phyloP scores from a whole-genome alignment of 1,140 invertebrate species.

The Thalassaphorura encarpata region DNA sequence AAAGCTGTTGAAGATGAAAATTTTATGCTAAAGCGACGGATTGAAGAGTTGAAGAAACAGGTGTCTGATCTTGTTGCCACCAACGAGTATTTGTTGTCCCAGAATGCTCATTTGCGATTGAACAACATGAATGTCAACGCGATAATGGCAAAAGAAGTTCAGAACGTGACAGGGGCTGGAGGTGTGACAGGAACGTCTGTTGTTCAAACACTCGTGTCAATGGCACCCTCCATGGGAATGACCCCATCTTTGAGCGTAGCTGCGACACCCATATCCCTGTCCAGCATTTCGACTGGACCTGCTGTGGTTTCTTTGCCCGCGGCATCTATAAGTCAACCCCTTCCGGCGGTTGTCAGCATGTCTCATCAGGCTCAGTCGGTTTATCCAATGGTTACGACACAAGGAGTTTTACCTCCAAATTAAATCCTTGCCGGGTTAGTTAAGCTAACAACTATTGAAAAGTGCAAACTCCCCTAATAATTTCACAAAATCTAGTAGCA shows the following conservation, averaged over 20 bases:
- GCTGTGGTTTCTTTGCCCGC: constrained; percentile 49
- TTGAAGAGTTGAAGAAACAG: constrained; percentile 47
- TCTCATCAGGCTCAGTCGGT: constrained; percentile 34
- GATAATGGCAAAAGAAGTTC: constrained; percentile 20
- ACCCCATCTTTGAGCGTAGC: constrained; percentile 34
- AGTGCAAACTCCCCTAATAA: neutral
- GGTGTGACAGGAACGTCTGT: constrained; percentile 47
- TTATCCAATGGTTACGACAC: constrained; percentile 29
- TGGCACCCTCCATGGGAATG: constrained; percentile 39
- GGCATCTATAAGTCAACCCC: constrained; percentile 48
- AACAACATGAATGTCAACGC: constrained; percentile 42
- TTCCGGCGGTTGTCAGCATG: constrained; percentile 49
- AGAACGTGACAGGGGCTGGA: constrained; percentile 9
- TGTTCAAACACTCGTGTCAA: constrained; percentile 53
- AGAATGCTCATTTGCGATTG: constrained; percentile 64
- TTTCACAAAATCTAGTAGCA: no score
- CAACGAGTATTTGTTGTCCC: constrained; percentile 68
- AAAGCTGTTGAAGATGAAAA: constrained; percentile 61
- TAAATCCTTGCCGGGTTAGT: no score
- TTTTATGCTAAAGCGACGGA: constrained; percentile 54
- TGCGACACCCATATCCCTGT: constrained; percentile 34
- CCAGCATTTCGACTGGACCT: constrained; percentile 35
- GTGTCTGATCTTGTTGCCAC: constrained; percentile 61
- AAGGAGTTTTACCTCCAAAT: constrained; percentile 17
- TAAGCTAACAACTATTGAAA: neutral